phyloP scores from a whole-genome alignment of 2,888 invertebrate species.

The Lasioglossum malachurum region DNA sequence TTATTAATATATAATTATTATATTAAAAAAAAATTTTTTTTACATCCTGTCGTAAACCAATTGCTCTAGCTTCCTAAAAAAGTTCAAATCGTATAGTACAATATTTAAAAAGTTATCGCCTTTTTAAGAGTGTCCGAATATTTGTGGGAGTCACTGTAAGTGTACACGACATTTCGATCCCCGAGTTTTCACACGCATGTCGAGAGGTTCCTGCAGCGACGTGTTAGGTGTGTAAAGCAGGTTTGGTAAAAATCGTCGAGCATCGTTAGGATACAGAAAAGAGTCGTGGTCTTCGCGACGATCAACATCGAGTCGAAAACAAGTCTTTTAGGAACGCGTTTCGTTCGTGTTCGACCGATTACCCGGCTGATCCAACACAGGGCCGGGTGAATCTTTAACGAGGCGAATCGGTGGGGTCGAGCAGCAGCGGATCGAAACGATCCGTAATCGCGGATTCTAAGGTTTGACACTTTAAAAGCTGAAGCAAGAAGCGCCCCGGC shows the following conservation, averaged over 20 bases:
- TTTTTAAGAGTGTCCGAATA: too few relatives aligned
- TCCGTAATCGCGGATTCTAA: conserved; percentile 70
- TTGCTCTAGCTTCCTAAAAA: too few relatives aligned
- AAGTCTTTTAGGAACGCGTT: conserved; percentile 10
- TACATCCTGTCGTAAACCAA: too few relatives aligned
- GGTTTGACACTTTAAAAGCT: conserved; percentile 85
- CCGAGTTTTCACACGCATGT: not conserved
- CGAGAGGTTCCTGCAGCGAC: not conserved
- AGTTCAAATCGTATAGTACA: too few relatives aligned
- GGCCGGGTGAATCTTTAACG: conserved; percentile 82
- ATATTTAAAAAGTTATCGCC: too few relatives aligned
- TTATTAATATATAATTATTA: too few relatives aligned
- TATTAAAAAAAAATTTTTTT: too few relatives aligned
- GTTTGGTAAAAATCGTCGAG: not conserved
- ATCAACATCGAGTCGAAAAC: conserved; percentile 5
- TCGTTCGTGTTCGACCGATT: conserved; percentile 74
- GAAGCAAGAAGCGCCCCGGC: conserved; percentile 76
- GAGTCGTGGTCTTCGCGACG: not conserved
- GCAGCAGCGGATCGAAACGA: conserved; percentile 58
- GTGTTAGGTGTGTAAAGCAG: not conserved
- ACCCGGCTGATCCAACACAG: conserved; percentile 81
- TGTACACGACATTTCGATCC: not conserved
- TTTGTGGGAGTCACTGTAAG: too few relatives aligned
- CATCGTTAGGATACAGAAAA: not conserved
- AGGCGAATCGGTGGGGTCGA: conserved; percentile 70